phyloP scores from a whole-genome alignment of 1,140 invertebrate species.

The Tetramorium parvispinum region DNA sequence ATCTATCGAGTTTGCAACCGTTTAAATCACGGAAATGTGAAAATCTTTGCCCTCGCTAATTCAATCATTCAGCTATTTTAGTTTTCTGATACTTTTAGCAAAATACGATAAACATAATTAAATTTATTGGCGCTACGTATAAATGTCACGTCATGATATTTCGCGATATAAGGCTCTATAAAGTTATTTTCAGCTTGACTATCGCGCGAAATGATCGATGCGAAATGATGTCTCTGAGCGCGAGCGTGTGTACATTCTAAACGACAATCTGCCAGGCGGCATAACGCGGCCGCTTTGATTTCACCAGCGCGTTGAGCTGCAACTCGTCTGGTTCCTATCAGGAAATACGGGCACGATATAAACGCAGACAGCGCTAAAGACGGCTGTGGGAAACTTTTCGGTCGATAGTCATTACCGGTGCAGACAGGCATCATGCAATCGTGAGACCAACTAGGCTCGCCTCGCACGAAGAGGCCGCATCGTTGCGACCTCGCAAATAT shows the following conservation, averaged over 20 bases:
- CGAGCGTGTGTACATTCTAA: neutral
- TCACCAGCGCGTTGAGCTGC: neutral
- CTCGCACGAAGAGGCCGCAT: conserved; percentile 12
- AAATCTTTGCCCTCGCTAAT: neutral
- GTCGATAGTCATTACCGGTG: conserved; percentile 55
- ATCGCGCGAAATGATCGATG: conserved; percentile 17
- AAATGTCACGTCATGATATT: conserved; percentile 21
- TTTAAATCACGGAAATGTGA: neutral
- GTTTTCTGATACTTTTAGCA: neutral
- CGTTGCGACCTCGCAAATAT: conserved; percentile 4
- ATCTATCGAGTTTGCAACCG: neutral
- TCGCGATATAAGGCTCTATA: neutral
- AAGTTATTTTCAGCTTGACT: conserved; percentile 4
- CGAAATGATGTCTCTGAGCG: conserved; percentile 10
- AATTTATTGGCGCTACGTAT: neutral
- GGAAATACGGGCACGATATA: conserved; percentile 43
- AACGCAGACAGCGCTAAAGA: conserved; percentile 34
- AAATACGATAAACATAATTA: neutral
- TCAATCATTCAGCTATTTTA: neutral
- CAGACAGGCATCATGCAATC: conserved; percentile 36
- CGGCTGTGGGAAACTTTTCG: conserved; percentile 57
- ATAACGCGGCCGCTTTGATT: conserved; percentile 36
- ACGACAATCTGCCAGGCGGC: neutral
- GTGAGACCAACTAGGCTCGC: conserved; percentile 39
- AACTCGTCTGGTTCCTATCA: neutral